A percentile compares a stretch with the other conserved stretches of the same genome.
These are phyloP conservation scores for Plectropomus leopardus DNA, from an alignment of 2,113 vertebrate genomes.

Conservation along the genomic window DNA sequence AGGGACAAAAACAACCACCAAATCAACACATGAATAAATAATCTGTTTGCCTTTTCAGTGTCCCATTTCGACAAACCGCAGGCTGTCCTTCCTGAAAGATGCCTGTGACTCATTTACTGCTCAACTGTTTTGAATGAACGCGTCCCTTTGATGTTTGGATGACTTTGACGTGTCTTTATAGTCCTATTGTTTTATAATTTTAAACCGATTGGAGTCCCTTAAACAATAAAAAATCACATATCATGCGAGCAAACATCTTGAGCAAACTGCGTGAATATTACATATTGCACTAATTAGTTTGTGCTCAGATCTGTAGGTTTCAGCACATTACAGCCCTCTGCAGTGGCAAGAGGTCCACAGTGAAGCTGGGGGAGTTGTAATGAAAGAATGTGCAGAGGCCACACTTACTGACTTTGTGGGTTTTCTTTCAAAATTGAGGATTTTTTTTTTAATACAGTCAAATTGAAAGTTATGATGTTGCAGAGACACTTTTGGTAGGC, in stretches of 20 bases:
- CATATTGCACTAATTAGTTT: slow-evolving; percentile 31
- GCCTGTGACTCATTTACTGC: slow-evolving; percentile 69
- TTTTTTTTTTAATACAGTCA: not conserved
- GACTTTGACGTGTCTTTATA: slow-evolving; percentile 54
- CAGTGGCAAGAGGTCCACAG: not conserved
- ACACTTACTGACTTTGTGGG: not conserved
- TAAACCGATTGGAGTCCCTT: slow-evolving; percentile 35
- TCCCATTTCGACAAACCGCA: slow-evolving; percentile 73
- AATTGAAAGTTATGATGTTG: not conserved
- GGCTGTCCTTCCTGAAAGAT: slow-evolving; percentile 58
- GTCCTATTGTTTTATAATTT: slow-evolving; percentile 60
- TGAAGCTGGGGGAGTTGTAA: not conserved
- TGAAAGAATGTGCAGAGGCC: not conserved
- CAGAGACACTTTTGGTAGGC: not conserved
- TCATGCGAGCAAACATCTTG: slow-evolving; percentile 43
- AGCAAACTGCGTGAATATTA: slow-evolving; percentile 33
- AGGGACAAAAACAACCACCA: slow-evolving; percentile 70
- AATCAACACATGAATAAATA: slow-evolving; percentile 80
- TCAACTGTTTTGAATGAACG: slow-evolving; percentile 62
- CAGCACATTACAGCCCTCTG: not conserved
- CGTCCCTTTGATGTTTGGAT: slow-evolving; percentile 61
- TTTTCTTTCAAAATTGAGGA: not conserved
- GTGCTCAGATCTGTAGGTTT: not conserved
- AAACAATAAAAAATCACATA: slow-evolving; percentile 48
- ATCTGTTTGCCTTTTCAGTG: slow-evolving; percentile 74